These are phyloP conservation scores for Tillus elongatus DNA, from an alignment of 2,888 invertebrate genomes.

Conservation along the genomic window DNA sequence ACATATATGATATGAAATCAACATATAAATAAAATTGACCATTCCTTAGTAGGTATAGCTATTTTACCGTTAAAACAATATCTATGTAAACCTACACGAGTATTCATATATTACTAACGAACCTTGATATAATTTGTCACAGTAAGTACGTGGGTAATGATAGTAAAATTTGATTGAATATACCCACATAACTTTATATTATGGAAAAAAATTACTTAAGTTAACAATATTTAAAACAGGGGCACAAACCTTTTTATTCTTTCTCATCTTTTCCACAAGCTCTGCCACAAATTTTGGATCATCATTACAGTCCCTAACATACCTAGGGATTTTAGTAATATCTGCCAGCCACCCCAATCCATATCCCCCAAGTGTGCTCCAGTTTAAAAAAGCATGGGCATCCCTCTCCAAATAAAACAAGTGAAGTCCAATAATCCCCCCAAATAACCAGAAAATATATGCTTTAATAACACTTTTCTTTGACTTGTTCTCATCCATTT, in stretches of 20 bases:
- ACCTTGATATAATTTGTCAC: too few species aligned
- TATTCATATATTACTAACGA: too few species aligned
- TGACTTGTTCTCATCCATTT: conserved; percentile 4
- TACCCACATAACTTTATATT: too few species aligned
- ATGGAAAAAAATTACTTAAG: too few species aligned
- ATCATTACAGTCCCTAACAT: conserved; percentile 74
- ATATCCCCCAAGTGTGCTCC: conserved; percentile 80
- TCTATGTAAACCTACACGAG: too few species aligned
- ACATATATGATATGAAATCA: too few species aligned
- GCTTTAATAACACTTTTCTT: conserved; percentile 57
- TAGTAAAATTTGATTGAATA: too few species aligned
- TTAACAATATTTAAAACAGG: too few species aligned
- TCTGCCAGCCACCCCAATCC: conserved; percentile 84
- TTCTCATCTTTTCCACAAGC: conserved; percentile 53
- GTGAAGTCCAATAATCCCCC: conserved; percentile 82
- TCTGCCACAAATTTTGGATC: conserved; percentile 58
- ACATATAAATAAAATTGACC: too few species aligned
- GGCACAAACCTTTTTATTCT: conserved; percentile 53
- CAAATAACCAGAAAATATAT: conserved; percentile 79
- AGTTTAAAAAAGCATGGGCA: conserved; percentile 83
- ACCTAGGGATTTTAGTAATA: conserved; percentile 72
- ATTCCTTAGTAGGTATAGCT: too few species aligned
- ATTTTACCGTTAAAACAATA: too few species aligned
- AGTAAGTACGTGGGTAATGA: too few species aligned
- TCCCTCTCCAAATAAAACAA: conserved; percentile 85